phyloP scores from a whole-genome alignment of 2,113 vertebrate species.

The Pedionomus torquatus region DNA sequence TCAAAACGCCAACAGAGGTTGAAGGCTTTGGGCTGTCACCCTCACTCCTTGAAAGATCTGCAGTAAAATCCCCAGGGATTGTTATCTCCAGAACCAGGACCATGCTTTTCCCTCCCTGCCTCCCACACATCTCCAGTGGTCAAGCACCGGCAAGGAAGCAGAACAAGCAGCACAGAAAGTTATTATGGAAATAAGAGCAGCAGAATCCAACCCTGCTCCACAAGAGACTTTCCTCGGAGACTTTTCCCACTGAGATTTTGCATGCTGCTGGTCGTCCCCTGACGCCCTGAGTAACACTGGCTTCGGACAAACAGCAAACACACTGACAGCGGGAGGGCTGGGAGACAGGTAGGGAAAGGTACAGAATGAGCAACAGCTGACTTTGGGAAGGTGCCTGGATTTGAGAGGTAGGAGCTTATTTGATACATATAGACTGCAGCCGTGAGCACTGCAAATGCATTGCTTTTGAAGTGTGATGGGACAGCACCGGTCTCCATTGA shows the following conservation, averaged over 20 bases:
- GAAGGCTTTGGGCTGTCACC: background rate
- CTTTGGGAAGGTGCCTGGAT: background rate
- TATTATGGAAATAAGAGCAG: background rate
- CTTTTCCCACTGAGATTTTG: too few relatives aligned
- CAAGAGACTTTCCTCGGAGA: background rate
- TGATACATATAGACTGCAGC: background rate
- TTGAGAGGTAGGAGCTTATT: background rate
- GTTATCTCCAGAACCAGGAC: background rate
- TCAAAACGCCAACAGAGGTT: background rate
- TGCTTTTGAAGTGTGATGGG: background rate
- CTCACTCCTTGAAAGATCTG: background rate
- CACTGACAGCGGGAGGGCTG: background rate
- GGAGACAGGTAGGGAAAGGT: background rate
- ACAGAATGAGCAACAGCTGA: background rate
- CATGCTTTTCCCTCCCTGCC: background rate
- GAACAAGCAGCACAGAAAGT: background rate
- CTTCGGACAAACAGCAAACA: background rate
- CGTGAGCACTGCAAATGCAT: background rate
- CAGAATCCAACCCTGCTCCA: background rate
- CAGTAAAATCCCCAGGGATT: background rate
- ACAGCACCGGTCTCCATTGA: fast-evolving
- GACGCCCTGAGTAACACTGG: fast-evolving
- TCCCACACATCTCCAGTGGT: background rate
- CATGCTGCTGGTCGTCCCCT: fast-evolving
- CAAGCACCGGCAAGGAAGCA: fast-evolving